phyloP scores from a whole-genome alignment of 2,113 vertebrate species.

The Calonectris borealis region DNA sequence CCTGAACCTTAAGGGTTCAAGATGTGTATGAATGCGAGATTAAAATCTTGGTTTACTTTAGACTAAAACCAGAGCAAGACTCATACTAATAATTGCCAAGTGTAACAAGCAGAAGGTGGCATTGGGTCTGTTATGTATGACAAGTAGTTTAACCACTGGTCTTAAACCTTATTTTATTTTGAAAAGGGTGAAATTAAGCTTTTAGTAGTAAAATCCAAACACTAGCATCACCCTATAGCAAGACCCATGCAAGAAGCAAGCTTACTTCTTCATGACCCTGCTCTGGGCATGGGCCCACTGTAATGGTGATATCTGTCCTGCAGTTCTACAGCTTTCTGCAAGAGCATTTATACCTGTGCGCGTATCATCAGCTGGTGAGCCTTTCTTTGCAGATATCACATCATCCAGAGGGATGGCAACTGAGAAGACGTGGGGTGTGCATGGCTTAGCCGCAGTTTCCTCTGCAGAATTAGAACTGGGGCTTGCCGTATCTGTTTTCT shows the following conservation, averaged over 20 bases:
- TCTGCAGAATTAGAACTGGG: not conserved
- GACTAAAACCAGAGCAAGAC: not conserved
- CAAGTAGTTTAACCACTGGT: not conserved
- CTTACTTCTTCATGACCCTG: conserved; percentile 7
- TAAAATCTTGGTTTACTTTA: not conserved
- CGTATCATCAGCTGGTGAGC: conserved; percentile 44
- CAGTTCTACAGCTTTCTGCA: conserved; percentile 19
- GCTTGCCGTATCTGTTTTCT: not conserved
- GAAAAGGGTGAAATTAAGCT: not conserved
- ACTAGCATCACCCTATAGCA: too few species aligned
- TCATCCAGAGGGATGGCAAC: conserved; percentile 63
- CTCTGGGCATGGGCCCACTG: not conserved
- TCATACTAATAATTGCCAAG: not conserved
- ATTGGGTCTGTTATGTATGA: rapidly evolving
- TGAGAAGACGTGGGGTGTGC: conserved; percentile 21
- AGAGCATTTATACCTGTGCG: not conserved
- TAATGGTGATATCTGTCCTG: conserved; percentile 27
- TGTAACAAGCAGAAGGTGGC: not conserved
- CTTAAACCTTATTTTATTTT: not conserved
- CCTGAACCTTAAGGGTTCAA: not conserved
- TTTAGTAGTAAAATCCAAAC: not conserved
- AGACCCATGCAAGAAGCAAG: not conserved
- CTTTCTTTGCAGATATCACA: conserved; percentile 6
- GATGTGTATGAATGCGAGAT: not conserved
- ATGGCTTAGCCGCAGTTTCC: not conserved